Conservation (phyloP, 2,888 invertebrate genomes). For the Eretmocerus hayati region DNA sequence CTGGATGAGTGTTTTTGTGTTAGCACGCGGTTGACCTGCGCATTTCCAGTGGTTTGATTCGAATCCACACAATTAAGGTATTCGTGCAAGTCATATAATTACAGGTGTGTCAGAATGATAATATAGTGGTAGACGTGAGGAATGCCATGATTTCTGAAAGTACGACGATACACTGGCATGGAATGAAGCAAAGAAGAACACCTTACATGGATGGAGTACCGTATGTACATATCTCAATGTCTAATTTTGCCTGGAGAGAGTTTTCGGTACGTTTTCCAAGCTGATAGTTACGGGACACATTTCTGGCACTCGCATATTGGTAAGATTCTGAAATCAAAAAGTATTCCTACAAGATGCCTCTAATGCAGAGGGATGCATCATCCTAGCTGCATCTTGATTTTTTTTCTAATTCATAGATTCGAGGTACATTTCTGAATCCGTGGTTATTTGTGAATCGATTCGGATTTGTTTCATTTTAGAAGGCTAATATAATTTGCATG, state of each 20-base stretch:
- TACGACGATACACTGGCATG: constrained; percentile 89
- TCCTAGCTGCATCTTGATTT: too few relatives aligned
- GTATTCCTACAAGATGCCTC: too few relatives aligned
- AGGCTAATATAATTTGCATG: too few relatives aligned
- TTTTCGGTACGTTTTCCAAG: constrained; percentile 64
- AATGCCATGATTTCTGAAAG: constrained; percentile 73
- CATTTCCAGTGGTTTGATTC: not conserved
- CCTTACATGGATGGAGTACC: constrained; percentile 89
- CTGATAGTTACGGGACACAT: not conserved
- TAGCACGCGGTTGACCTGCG: not conserved
- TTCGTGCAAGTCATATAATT: not conserved
- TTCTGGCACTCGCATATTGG: constrained; percentile 11
- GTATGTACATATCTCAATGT: constrained; percentile 76
- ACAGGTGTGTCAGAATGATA: constrained; percentile 83
- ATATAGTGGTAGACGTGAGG: constrained; percentile 72
- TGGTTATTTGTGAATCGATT: too few relatives aligned
- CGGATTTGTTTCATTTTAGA: too few relatives aligned
- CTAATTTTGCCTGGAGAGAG: constrained; percentile 69
- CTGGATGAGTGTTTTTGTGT: too few relatives aligned
- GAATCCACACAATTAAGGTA: not conserved
- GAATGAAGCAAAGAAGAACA: constrained; percentile 68
- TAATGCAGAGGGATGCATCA: too few relatives aligned
- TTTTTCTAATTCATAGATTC: too few relatives aligned
- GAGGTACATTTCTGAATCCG: too few relatives aligned
- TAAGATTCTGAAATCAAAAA: too few relatives aligned